Evolutionary conservation across 2,113 vertebrate species (phyloP).

Genomic region (Ameiurus melas): DNA sequence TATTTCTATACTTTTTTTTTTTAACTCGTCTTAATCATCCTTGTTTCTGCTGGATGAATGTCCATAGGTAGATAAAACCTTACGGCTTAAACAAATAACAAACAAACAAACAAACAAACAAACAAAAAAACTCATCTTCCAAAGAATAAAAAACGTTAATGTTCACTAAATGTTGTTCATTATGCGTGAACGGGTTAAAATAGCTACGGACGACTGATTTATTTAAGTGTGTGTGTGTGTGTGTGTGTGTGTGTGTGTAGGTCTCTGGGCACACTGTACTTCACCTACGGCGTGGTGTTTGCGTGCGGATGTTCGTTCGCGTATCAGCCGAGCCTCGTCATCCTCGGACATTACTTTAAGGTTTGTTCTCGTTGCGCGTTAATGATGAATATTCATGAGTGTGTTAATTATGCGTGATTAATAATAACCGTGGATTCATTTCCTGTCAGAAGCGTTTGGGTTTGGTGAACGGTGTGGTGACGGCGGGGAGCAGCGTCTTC

Average conservation of each 20-base stretch:
- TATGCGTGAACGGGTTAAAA: too few relatives aligned
- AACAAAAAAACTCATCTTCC: too few relatives aligned
- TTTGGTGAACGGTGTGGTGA: slow-evolving; percentile 95
- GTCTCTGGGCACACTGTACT: slow-evolving; percentile 86
- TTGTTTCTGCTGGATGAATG: neutral
- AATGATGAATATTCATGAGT: neutral
- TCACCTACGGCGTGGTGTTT: slow-evolving; percentile 94
- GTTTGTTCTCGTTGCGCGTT: neutral
- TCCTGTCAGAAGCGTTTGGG: slow-evolving; percentile 79
- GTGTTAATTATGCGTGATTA: neutral
- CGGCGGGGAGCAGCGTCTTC: slow-evolving; percentile 92
- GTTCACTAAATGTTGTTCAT: neutral
- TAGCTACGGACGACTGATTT: too few relatives aligned
- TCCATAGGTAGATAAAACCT: neutral
- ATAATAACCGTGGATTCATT: neutral
- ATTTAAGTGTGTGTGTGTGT: too few relatives aligned
- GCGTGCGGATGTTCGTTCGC: slow-evolving; percentile 94
- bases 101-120: too few relatives aligned
- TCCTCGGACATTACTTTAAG: slow-evolving; percentile 96
- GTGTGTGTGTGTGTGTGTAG: slow-evolving; percentile 61
- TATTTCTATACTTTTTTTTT: neutral
- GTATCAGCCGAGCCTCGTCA: slow-evolving; percentile 96
- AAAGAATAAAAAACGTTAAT: neutral
- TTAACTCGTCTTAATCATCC: neutral
- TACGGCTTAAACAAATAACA: neutral